Conservation (phyloP, 2,797 vertebrate species). For the Psittacula derbiana region DNA sequence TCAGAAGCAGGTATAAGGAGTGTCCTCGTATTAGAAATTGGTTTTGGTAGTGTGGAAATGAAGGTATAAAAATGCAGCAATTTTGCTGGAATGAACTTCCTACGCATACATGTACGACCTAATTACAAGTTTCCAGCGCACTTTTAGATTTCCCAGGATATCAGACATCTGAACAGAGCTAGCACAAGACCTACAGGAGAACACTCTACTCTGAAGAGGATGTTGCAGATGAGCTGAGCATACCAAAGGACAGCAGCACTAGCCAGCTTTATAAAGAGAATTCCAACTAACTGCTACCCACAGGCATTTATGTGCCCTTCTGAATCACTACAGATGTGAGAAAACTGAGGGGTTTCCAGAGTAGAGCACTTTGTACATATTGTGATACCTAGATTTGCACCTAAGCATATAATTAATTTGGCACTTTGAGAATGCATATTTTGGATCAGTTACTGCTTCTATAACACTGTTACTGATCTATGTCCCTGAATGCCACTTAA, state of each 20-base stretch:
- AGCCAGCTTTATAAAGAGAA: background rate
- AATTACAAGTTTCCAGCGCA: background rate
- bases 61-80: background rate
- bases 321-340: background rate
- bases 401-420: background rate
- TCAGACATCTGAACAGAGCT: background rate
- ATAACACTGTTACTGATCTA: background rate
- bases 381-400: background rate
- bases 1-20: background rate
- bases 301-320: background rate
- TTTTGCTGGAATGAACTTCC: background rate
- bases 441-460: background rate
- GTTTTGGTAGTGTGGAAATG: background rate
- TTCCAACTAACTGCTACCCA: background rate
- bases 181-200: background rate
- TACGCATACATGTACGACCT: background rate
- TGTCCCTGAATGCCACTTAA: fast-evolving
- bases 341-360: background rate
- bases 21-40: background rate
- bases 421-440: background rate
- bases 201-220: background rate
- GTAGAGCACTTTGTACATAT: background rate
- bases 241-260: background rate
- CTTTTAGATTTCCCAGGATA: background rate
- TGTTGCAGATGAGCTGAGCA: background rate